Percentiles rank a stretch among this genome's conserved stretches.
Conservation (phyloP, 2,113 vertebrate genomes). For the Morone chrysops region DNA sequence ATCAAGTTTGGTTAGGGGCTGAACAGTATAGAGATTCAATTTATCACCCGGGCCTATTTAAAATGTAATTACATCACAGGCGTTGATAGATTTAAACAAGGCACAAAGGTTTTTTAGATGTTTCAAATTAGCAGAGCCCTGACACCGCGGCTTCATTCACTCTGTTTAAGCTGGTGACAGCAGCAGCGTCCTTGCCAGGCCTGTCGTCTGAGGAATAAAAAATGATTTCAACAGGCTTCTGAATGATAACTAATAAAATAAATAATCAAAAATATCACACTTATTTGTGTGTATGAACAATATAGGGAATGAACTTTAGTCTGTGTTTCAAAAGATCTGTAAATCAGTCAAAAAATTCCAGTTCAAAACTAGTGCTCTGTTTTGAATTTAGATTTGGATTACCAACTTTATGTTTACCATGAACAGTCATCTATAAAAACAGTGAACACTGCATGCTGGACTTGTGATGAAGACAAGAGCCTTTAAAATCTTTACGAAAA, state of each 20-base stretch:
- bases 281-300: background rate
- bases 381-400: background rate
- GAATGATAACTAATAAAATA: background rate
- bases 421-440: background rate
- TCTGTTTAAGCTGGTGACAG: constrained; percentile 54
- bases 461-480: background rate
- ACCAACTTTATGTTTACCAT: background rate
- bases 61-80: constrained; percentile 79
- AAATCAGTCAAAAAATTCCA: background rate
- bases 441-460: background rate
- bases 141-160: constrained; percentile 52
- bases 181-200: constrained; percentile 31
- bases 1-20: constrained; percentile 79
- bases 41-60: constrained; percentile 76
- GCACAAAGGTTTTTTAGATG: constrained; percentile 75
- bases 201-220: constrained; percentile 9
- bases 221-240: constrained; percentile 8
- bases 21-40: constrained; percentile 78
- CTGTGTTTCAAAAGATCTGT: background rate
- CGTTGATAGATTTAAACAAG: constrained; percentile 76
- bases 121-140: constrained; percentile 69
- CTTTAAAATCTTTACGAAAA: background rate
- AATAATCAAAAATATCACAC: constrained; percentile 2
- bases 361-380: no score
- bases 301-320: background rate